Base-by-base conservation (phyloP, 2,113 vertebrate species). In the Percina caprodes region DNA sequence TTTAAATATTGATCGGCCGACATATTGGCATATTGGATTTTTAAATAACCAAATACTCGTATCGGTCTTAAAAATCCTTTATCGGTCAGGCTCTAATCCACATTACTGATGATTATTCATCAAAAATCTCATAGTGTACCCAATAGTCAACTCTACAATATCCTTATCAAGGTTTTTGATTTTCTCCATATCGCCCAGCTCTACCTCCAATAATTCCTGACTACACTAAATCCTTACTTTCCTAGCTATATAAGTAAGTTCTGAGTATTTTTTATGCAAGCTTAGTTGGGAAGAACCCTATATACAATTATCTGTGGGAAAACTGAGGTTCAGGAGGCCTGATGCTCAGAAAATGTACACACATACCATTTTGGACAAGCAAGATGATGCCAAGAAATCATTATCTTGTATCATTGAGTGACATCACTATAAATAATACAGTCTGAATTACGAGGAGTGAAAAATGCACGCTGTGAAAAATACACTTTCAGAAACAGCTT, bases 401-500 rank as follows among this genome's bases (percentile, higher is more conserved):
- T 46, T 15, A 52, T 23, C 6, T 26, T 49, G 55, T n/a, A 23
- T 66, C n/a, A 35, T 2, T 21, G 21, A 52, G 33, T 48, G 59
- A 69, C 39, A 56, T 55, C 46, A 30, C 3, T 10, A 23, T 68
- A 30, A 78, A 54, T 49, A 55, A n/a, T 18, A 39, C 48, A 21
- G 48, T 56, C 35, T 19, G 26, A 74, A 39, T 24, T 26, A 63
- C n/a, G 48, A 35, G 55, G 18, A 13, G 59, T 71, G 19, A 74
- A 51, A 67, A 30, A 39, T 19, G 39, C 23, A 2, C 0, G 10
- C 54, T 54, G 0, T 18, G 19, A 19, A 10, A 58, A 55, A 21
- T 24, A 14, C 52, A 52, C 5, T 54, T 80, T 56, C 7, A 80
- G 16, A 59, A 68, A 58, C 68, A 63, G 4, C 52, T 65, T 55